Percentiles rank a stretch among this genome's conserved stretches.
Evolutionary conservation across 2,113 vertebrate species (phyloP).

Genomic region (Enhydra lutris): DNA sequence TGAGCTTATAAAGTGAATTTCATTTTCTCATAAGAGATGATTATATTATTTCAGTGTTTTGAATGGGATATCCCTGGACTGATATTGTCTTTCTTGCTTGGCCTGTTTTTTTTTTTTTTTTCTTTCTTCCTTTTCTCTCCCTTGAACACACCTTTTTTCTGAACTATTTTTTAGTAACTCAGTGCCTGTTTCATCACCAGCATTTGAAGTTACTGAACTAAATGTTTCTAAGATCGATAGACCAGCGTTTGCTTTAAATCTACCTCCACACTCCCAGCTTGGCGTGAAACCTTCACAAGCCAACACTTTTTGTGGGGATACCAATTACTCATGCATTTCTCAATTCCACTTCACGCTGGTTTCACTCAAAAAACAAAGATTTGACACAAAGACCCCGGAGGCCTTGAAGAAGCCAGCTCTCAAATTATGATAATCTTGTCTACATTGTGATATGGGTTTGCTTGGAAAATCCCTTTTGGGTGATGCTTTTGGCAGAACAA

Average conservation of each 20-base stretch:
- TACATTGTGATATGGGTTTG: conserved; percentile 70
- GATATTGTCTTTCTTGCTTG: neutral
- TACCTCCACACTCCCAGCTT: neutral
- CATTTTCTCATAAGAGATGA: conserved; percentile 32
- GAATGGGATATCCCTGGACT: neutral
- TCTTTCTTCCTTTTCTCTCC: neutral
- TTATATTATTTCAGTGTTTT: neutral
- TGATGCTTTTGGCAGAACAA: conserved; percentile 74
- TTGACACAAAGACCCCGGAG: conserved; percentile 74
- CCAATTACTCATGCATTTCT: conserved; percentile 61
- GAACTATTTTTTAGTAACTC: neutral
- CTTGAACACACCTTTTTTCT: neutral
- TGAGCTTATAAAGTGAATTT: conserved; percentile 19
- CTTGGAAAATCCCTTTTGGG: conserved; percentile 71
- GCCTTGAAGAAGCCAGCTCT: conserved; percentile 61
- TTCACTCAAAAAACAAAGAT: conserved; percentile 69
- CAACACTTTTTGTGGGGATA: conserved; percentile 35
- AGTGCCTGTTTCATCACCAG: conserved; percentile 6
- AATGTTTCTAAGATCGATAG: neutral
- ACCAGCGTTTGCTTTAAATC: neutral
- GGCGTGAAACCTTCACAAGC: neutral
- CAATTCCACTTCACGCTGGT: neutral
- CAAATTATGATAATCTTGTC: conserved; percentile 77
- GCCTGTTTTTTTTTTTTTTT: neutral
- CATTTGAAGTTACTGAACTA: neutral